These are phyloP conservation scores for Dolichomitus sp. DNA, from an alignment of 2,888 invertebrate species.

Conservation along the genomic window DNA sequence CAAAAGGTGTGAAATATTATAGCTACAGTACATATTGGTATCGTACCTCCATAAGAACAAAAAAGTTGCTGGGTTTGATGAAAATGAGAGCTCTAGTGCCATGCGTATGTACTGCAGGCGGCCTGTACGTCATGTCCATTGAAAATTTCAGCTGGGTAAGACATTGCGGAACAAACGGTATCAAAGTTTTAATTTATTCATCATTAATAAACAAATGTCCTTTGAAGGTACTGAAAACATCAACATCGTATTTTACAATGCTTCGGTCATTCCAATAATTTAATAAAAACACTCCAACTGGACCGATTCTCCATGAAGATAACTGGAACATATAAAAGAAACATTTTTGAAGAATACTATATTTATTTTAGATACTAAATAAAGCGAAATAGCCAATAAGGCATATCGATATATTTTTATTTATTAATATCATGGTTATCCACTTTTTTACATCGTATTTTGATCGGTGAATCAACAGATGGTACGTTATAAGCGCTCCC, in stretches of 20 bases:
- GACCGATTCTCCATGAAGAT: background rate
- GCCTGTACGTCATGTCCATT: slow-evolving; percentile 51
- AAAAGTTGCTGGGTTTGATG: slow-evolving; percentile 38
- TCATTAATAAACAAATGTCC: background rate
- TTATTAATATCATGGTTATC: no score
- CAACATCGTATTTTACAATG: slow-evolving; percentile 36
- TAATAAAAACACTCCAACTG: background rate
- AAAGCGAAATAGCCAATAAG: background rate
- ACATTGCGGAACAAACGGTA: background rate
- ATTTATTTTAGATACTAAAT: background rate
- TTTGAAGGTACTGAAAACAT: slow-evolving; percentile 29
- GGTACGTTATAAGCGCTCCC: no score
- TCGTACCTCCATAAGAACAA: slow-evolving; percentile 30
- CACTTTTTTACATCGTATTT: no score
- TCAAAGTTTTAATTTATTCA: background rate
- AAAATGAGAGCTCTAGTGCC: slow-evolving; percentile 41
- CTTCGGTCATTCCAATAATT: slow-evolving; percentile 30
- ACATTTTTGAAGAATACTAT: background rate
- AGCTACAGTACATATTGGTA: slow-evolving; percentile 42
- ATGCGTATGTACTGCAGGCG: slow-evolving; percentile 32
- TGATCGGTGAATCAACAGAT: no score
- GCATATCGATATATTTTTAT: background rate
- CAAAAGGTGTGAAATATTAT: background rate
- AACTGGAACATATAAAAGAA: background rate
- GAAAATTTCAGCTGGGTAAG: slow-evolving; percentile 54